Evolutionary conservation across 2,113 vertebrate genomes (phyloP).

Genomic region (Zosterops pallidus): DNA sequence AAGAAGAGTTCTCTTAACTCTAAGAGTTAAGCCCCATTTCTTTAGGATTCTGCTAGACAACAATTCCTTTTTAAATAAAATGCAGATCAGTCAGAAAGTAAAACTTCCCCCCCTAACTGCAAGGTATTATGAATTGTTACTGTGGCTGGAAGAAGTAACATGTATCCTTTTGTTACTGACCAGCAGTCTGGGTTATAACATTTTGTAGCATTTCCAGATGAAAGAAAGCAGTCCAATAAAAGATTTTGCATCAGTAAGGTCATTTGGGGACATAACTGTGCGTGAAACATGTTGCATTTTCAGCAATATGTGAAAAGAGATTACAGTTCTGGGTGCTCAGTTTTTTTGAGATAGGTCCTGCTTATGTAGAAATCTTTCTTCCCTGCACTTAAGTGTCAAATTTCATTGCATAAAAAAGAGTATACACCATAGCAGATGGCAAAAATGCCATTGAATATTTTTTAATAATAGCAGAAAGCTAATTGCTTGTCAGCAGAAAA

Average conservation of each 20-base stretch:
- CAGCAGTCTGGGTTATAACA: background rate
- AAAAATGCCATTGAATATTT: background rate
- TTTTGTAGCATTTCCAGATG: background rate
- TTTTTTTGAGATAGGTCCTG: background rate
- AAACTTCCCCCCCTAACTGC: background rate
- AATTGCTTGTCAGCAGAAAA: constrained; percentile 1
- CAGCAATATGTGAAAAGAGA: background rate
- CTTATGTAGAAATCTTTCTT: background rate
- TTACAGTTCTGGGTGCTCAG: background rate
- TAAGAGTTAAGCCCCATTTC: background rate
- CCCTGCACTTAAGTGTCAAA: background rate
- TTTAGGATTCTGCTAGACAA: background rate
- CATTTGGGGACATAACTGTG: background rate
- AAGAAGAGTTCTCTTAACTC: background rate
- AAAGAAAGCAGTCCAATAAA: background rate
- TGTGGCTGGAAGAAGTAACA: background rate
- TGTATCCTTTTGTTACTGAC: background rate
- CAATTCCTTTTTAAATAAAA: background rate
- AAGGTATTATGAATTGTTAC: background rate
- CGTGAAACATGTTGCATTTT: background rate
- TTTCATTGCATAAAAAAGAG: background rate
- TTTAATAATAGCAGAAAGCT: constrained; percentile 10
- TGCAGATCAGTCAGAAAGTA: background rate
- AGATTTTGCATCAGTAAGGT: background rate
- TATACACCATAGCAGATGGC: background rate